Conservation (phyloP, 2,113 vertebrate genomes). For the Eptesicus fuscus region DNA sequence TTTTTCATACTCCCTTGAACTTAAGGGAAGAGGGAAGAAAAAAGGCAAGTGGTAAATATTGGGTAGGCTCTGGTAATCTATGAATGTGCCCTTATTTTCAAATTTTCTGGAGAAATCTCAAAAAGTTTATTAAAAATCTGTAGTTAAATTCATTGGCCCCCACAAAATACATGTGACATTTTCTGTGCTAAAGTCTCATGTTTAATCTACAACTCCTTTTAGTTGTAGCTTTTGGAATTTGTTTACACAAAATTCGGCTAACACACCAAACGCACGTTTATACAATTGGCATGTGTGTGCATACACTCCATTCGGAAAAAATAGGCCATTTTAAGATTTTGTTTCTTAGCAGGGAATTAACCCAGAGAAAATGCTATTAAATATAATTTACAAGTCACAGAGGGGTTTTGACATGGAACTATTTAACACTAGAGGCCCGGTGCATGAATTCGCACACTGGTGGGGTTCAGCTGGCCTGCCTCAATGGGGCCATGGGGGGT, state of each 20-base stretch:
- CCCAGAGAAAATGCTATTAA: conserved; percentile 10
- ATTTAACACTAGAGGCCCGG: background rate
- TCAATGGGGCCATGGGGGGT: too few relatives aligned
- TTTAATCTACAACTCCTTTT: background rate
- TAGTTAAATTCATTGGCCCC: background rate
- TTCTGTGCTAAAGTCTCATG: background rate
- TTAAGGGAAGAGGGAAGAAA: conserved; percentile 64
- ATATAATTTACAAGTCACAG: background rate
- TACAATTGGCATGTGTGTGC: background rate
- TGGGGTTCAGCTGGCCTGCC: too few relatives aligned
- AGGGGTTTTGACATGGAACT: background rate
- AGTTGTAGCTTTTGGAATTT: background rate
- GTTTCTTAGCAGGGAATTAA: background rate
- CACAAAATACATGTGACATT: background rate
- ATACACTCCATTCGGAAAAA: background rate
- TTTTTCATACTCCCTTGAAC: conserved; percentile 70
- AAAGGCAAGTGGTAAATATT: conserved; percentile 56
- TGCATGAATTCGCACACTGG: too few relatives aligned
- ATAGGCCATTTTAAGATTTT: background rate
- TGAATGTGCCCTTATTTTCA: background rate
- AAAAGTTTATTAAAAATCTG: background rate
- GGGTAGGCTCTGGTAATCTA: conserved; percentile 50
- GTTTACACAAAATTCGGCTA: background rate
- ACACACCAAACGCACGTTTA: background rate
- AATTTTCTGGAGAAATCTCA: conserved; percentile 2